phyloP scores from a whole-genome alignment of 2,113 vertebrate species.

The Peromyscus polionotus region DNA sequence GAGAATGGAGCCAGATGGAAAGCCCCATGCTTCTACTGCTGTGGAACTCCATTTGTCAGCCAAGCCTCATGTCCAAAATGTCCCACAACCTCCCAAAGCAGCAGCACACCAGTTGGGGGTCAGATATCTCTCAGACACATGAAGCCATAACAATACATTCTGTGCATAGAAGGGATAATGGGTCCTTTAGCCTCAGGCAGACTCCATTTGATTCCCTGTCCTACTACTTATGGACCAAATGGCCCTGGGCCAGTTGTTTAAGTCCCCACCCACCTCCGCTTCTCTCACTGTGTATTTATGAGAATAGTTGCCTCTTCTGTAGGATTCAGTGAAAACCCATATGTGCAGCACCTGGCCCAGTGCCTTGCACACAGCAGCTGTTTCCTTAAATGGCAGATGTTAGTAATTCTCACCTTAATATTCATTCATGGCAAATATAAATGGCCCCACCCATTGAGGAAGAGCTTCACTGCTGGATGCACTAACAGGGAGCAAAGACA shows the following conservation, averaged over 20 bases:
- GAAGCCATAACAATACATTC: neutral
- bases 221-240: neutral
- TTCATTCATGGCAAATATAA: slow-evolving; percentile 33
- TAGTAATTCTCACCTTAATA: slow-evolving; percentile 29
- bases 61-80: neutral
- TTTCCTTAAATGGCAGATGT: slow-evolving; percentile 44
- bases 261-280: neutral
- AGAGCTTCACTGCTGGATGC: neutral
- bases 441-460: neutral
- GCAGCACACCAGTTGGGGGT: neutral
- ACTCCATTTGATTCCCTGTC: neutral
- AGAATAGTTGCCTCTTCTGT: neutral
- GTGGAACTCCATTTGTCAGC: neutral
- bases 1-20: neutral
- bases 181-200: neutral
- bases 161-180: neutral
- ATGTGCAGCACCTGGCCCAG: neutral
- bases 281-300: neutral
- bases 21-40: neutral
- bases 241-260: neutral
- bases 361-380: neutral
- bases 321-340: neutral
- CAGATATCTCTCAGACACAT: neutral
- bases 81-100: neutral
- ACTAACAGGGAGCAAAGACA: neutral